Evolutionary conservation across 2,888 invertebrate genomes (phyloP).

Genomic region (Epistrophe eligans): DNA sequence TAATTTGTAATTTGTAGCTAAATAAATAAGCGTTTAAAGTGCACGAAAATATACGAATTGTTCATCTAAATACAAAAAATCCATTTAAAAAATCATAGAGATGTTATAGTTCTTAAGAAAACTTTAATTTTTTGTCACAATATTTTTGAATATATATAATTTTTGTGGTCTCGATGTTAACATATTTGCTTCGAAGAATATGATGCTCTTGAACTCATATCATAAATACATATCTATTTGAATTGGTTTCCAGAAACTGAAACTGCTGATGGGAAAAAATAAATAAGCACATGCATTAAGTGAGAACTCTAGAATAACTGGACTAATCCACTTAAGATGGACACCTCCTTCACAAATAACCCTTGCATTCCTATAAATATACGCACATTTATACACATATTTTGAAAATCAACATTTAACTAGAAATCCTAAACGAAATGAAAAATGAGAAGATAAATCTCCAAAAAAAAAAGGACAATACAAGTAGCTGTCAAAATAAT

Average conservation of each 20-base stretch:
- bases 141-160: not conserved
- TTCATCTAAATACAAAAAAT: too few relatives aligned
- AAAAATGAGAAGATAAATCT: conserved; percentile 54
- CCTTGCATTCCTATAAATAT: conserved; percentile 42
- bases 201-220: not conserved
- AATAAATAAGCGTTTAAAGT: too few relatives aligned
- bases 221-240: not conserved
- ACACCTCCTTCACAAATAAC: conserved; percentile 68
- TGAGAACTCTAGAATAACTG: conserved; percentile 56
- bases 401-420: not conserved
- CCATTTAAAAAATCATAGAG: not conserved
- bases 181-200: not conserved
- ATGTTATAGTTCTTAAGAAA: not conserved
- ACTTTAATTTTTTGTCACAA: not conserved
- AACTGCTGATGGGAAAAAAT: not conserved
- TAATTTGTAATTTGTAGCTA: too few relatives aligned
- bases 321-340: conserved; percentile 72
- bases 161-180: not conserved
- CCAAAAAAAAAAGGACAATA: conserved; percentile 40
- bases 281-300: conserved; percentile 56
- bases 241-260: not conserved
- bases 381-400: not conserved
- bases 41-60: too few relatives aligned
- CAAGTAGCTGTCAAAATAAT: conserved; percentile 68
- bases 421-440: conserved; percentile 15